Evolutionary conservation across 2,797 vertebrate species (phyloP).

Genomic region (Taeniopygia guttata): DNA sequence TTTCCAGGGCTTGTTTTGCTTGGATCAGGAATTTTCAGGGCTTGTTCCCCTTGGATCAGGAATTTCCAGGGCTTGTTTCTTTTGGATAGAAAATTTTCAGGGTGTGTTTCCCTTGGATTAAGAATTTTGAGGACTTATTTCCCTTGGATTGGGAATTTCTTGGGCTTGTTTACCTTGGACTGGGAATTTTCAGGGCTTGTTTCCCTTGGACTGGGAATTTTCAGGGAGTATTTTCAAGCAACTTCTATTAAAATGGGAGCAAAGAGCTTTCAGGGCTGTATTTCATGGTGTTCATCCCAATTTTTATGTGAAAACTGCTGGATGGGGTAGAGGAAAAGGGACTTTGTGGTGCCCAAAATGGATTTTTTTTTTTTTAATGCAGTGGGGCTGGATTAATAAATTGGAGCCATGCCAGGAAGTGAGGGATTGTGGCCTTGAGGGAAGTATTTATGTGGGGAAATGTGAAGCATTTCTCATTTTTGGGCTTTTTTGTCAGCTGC

Average conservation of each 20-base stretch:
- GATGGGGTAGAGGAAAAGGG: neutral
- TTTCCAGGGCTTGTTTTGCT: no score
- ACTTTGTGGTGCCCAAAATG: neutral
- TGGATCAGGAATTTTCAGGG: rapidly evolving
- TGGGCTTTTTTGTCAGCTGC: neutral
- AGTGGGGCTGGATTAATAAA: neutral
- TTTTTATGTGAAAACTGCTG: neutral
- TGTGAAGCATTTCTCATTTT: neutral
- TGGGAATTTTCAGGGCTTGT: neutral
- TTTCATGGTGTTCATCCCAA: neutral
- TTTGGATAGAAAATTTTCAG: neutral
- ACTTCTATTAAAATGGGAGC: neutral
- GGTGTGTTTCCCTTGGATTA: neutral
- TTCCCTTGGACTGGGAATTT: neutral
- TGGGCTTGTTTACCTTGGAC: no score
- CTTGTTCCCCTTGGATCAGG: neutral
- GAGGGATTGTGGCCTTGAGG: neutral
- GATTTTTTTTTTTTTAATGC: no score
- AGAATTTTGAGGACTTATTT: no score
- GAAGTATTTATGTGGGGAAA: neutral
- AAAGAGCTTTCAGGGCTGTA: neutral
- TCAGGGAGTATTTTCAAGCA: neutral
- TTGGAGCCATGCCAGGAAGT: neutral
- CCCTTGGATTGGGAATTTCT: no score
- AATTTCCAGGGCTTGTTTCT: neutral